These are phyloP conservation scores for Plebejus melissa DNA, from an alignment of 2,888 invertebrate species.

Conservation along the genomic window DNA sequence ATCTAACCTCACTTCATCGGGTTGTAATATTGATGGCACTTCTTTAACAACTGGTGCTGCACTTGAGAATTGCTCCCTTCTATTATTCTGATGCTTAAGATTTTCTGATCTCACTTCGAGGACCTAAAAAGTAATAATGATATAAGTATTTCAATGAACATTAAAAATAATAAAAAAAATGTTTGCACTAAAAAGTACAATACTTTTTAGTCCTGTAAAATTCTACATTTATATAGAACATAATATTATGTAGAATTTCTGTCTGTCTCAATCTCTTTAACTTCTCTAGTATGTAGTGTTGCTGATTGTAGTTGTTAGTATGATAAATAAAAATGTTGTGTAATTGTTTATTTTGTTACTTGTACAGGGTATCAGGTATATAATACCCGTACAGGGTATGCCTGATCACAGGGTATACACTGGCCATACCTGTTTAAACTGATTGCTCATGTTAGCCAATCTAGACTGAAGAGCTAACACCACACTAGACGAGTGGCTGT, in stretches of 20 bases:
- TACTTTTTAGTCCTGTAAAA: too few species aligned
- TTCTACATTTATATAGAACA: too few species aligned
- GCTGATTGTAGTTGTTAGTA: too few species aligned
- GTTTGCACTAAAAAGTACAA: too few species aligned
- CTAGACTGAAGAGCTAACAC: slow-evolving; percentile 95
- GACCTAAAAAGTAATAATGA: slow-evolving; percentile 70
- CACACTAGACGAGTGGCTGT: slow-evolving; percentile 95
- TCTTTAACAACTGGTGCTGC: slow-evolving; percentile 68
- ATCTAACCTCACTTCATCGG: slow-evolving; percentile 91
- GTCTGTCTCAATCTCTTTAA: too few species aligned
- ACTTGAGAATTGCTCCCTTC: slow-evolving; percentile 91
- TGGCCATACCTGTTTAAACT: slow-evolving; percentile 89
- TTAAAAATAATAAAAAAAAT: background rate
- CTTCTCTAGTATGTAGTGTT: too few species aligned
- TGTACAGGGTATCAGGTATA: too few species aligned
- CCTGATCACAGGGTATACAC: background rate
- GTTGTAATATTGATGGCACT: slow-evolving; percentile 72
- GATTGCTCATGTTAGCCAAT: slow-evolving; percentile 97
- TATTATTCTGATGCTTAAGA: slow-evolving; percentile 94
- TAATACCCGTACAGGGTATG: too few species aligned
- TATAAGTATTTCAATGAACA: background rate
- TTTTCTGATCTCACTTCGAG: slow-evolving; percentile 98
- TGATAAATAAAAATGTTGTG: background rate
- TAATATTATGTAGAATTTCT: too few species aligned
- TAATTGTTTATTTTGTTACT: background rate